Evolutionary conservation across 2,113 vertebrate genomes (phyloP), one percentile per base, ranked within the genome.

Genomic region (Myodes glareolus): DNA sequence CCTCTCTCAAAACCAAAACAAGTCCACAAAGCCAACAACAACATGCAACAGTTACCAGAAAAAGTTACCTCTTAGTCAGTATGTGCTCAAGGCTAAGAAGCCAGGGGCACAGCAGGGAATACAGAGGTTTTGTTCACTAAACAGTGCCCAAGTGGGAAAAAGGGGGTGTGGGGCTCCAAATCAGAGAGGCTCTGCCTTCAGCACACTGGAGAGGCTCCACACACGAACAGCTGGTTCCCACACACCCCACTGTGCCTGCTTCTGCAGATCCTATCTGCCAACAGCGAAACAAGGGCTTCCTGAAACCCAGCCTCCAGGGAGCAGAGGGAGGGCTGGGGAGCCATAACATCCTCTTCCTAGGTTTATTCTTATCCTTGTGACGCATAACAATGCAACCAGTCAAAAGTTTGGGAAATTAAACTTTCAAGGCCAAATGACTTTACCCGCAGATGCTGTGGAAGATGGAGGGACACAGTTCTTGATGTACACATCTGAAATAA

Each of bases 251-350:
- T 75, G 80, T 36, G 47, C n/a, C 85, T 52, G 81, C 80, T 87
- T 92, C 33, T 85, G 75, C 68, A 91, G 39, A 75, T 47, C 65
- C 88, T 88, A 93, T 94, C 88, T 89, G 90, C 78, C 89, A 94
- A 81, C 47, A 94, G 90, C 12, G 50, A 52, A 73, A 47, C 58
- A 80, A 95, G 81, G 45, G 16, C 82, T 81, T 91, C n/a, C 91
- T 92, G 92, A 82, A 92, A 61, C 23, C 58, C 85, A 68, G 88
- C 72, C 61, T 63, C 47, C 7, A 82, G 68, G 65, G 73, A 47
- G 8, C 12, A 39, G 86, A 52, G 61, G 68, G 5, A 93, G 31
- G 36, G 25, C 67, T 1, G 3, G 85, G 58, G 89, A 87, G 52
- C 1, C 23, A 76, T 27, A 39, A 5, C 1, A 7, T 90, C 67